Percentiles rank a stretch among this genome's conserved stretches.
Conservation (phyloP, 2,797 vertebrate genomes). For the Emys orbicularis region DNA sequence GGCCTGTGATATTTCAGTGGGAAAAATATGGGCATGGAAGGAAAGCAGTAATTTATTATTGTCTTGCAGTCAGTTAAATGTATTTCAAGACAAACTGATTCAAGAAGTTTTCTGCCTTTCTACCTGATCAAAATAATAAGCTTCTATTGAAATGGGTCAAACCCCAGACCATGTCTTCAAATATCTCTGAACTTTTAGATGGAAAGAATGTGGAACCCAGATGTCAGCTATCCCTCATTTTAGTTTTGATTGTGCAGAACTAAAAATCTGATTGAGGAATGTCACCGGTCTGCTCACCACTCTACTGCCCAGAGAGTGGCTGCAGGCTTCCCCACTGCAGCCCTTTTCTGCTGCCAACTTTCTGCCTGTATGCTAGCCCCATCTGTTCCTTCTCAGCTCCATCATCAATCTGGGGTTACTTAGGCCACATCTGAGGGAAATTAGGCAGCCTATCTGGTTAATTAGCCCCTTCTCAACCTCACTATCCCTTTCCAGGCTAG, state of each 20-base stretch:
- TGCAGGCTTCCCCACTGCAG: not conserved
- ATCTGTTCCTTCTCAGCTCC: not conserved
- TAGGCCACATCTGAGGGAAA: not conserved
- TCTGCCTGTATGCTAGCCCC: not conserved
- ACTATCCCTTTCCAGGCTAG: not conserved
- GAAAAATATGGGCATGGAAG: slow-evolving; percentile 14
- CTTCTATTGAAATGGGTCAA: not conserved
- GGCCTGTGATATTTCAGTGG: not conserved
- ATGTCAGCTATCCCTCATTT: not conserved
- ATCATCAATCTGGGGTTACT: not conserved
- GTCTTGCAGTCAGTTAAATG: slow-evolving; percentile 35
- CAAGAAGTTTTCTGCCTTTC: not conserved
- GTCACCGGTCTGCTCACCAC: not conserved
- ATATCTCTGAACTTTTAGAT: not conserved
- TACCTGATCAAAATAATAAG: not conserved
- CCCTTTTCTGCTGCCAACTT: not conserved
- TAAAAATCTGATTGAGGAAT: not conserved
- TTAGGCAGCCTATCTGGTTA: not conserved
- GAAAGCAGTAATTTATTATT: slow-evolving; percentile 38
- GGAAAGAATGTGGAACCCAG: not conserved
- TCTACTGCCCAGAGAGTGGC: not conserved
- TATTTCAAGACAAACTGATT: slow-evolving; percentile 29
- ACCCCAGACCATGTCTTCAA: not conserved
- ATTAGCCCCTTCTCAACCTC: not conserved
- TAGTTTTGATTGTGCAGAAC: not conserved